A percentile compares a stretch with the other conserved stretches of the same genome.
Conservation (phyloP, 2,888 invertebrate species). For the Osmoderma eremita region DNA sequence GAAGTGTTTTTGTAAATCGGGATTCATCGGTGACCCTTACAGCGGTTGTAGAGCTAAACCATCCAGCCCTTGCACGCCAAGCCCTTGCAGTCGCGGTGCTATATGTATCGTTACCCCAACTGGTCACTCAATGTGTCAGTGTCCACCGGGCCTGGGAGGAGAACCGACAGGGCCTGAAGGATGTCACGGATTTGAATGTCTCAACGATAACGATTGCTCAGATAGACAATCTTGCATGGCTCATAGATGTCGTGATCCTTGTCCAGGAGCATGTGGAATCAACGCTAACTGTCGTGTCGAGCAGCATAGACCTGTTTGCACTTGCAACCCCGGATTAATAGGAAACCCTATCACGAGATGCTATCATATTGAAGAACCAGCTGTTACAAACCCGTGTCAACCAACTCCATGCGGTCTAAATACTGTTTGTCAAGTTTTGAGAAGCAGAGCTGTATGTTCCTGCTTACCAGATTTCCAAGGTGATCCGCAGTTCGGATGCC, state of each 20-base stretch:
- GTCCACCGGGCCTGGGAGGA: constrained; percentile 79
- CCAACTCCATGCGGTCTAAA: constrained; percentile 83
- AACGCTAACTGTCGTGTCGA: constrained; percentile 80
- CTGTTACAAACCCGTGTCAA: constrained; percentile 72
- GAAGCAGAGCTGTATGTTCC: constrained; percentile 78
- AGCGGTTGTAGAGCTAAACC: constrained; percentile 78
- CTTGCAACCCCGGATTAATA: constrained; percentile 75
- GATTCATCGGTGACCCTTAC: constrained; percentile 83
- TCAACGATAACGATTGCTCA: constrained; percentile 81
- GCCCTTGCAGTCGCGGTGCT: constrained; percentile 84
- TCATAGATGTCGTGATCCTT: constrained; percentile 83
- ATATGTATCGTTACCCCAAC: constrained; percentile 72
- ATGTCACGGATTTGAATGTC: constrained; percentile 83
- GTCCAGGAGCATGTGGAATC: constrained; percentile 82
- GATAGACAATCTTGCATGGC: constrained; percentile 80
- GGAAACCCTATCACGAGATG: constrained; percentile 85
- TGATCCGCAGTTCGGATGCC: constrained; percentile 80
- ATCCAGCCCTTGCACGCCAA: constrained; percentile 77
- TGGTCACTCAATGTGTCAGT: constrained; percentile 77
- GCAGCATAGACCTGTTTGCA: constrained; percentile 83
- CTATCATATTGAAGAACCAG: constrained; percentile 65
- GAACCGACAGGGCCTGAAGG: constrained; percentile 78
- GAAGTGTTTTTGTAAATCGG: constrained; percentile 82
- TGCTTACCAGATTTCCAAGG: constrained; percentile 79
- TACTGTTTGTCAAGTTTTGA: constrained; percentile 78